Conservation (phyloP, 2,113 vertebrate species). For the Aleadryas rufinucha region DNA sequence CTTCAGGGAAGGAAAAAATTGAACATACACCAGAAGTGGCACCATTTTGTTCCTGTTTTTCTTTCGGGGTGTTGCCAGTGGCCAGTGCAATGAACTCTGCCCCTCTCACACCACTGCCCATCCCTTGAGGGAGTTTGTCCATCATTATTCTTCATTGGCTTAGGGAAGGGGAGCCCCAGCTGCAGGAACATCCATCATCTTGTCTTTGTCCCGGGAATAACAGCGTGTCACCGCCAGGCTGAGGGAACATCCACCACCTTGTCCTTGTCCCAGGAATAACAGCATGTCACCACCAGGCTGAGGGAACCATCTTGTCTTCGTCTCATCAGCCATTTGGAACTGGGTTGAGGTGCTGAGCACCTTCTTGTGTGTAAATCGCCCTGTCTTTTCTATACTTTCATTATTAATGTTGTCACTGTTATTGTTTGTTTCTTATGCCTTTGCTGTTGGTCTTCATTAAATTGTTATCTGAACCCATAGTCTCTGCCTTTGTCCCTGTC, state of each 20-base stretch:
- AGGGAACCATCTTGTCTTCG: neutral
- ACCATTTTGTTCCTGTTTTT: neutral
- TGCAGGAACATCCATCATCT: neutral
- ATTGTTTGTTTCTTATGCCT: neutral
- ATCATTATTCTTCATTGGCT: no score
- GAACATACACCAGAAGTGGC: neutral
- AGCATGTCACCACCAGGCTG: accelerated
- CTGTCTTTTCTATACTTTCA: neutral
- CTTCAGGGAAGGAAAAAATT: no score
- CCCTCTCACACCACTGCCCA: accelerated
- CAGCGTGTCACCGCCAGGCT: no score
- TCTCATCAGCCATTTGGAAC: neutral
- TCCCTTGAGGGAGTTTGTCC: neutral
- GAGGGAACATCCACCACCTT: neutral
- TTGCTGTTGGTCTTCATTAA: neutral
- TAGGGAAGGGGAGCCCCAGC: neutral
- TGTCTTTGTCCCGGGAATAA: neutral
- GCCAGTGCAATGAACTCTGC: neutral
- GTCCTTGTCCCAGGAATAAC: neutral
- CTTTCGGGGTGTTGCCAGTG: accelerated
- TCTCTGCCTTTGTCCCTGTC: neutral
- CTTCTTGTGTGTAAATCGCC: accelerated
- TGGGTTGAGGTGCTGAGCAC: neutral
- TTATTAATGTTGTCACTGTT: neutral
- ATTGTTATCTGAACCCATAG: accelerated